These are phyloP conservation scores for Ostrea denselamellosa DNA, from an alignment of 1,140 invertebrate species.

Conservation along the genomic window DNA sequence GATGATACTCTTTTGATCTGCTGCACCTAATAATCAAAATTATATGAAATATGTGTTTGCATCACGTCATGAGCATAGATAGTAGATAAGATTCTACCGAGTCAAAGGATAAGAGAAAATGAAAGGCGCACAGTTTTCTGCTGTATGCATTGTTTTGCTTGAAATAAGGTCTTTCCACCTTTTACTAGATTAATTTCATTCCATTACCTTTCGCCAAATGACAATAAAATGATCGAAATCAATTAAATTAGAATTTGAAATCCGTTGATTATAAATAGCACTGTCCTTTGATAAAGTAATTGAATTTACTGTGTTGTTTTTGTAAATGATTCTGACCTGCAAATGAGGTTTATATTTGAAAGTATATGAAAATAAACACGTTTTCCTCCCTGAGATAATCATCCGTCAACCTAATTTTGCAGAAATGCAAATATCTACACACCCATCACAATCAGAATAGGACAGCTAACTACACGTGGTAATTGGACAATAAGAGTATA, in stretches of 20 bases:
- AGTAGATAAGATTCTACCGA: background rate
- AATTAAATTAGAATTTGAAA: slow-evolving; percentile 40
- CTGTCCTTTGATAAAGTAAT: slow-evolving; percentile 1
- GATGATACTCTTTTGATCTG: slow-evolving; percentile 21
- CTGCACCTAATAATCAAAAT: slow-evolving; percentile 27
- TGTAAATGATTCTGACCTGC: background rate
- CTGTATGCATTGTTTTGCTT: background rate
- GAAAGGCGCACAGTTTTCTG: background rate
- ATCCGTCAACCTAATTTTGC: background rate
- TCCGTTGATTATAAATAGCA: slow-evolving; percentile 9
- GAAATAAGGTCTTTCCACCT: background rate
- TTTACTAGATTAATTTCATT: slow-evolving; percentile 34
- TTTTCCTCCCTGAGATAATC: background rate
- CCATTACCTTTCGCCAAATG: slow-evolving; percentile 9
- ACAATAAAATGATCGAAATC: slow-evolving; percentile 29
- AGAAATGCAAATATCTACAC: background rate
- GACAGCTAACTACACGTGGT: too few relatives aligned
- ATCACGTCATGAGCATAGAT: background rate
- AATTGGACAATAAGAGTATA: too few relatives aligned
- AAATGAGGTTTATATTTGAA: slow-evolving; percentile 35
- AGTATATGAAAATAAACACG: background rate
- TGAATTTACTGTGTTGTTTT: background rate
- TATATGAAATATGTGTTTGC: slow-evolving; percentile 29
- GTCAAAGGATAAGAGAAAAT: background rate
- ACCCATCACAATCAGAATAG: background rate